Evolutionary conservation across 2,113 vertebrate genomes (phyloP).

Genomic region (Nerophis ophidion): DNA sequence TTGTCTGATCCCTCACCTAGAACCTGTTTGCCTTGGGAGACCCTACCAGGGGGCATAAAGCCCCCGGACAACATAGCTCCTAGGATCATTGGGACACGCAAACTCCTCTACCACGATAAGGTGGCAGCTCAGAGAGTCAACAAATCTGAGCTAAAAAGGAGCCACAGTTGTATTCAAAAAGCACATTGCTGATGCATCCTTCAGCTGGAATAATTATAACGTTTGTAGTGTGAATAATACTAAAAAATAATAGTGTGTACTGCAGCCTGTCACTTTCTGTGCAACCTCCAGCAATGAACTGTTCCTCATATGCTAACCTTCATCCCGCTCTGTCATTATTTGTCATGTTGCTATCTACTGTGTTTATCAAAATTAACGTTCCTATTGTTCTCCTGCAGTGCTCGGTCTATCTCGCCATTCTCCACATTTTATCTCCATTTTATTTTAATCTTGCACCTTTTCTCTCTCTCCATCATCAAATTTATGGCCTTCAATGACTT

Average conservation of each 20-base stretch:
- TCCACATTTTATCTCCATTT: slow-evolving; percentile 19
- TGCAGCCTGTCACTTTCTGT: slow-evolving; percentile 17
- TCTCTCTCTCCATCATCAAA: not conserved
- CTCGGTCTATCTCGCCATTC: slow-evolving; percentile 10
- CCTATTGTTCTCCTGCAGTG: slow-evolving; percentile 10
- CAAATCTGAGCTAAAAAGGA: too few species aligned
- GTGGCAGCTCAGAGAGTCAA: too few species aligned
- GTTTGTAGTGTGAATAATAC: not conserved
- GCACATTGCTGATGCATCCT: not conserved
- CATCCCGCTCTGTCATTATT: slow-evolving; percentile 26
- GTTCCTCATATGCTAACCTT: slow-evolving; percentile 12
- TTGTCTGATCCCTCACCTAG: too few species aligned
- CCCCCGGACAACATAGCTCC: too few species aligned
- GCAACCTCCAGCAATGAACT: slow-evolving; percentile 32
- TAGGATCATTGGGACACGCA: too few species aligned
- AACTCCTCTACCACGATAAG: too few species aligned
- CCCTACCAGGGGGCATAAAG: too few species aligned
- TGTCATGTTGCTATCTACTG: slow-evolving; percentile 12
- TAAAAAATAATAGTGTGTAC: not conserved
- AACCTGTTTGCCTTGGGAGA: too few species aligned
- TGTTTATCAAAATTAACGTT: slow-evolving; percentile 18
- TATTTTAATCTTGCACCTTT: not conserved
- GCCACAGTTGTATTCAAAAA: too few species aligned
- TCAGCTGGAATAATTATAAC: not conserved
- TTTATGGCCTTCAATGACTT: not conserved